Percentiles rank a stretch among this genome's conserved stretches.
Evolutionary conservation across 2,797 vertebrate genomes (phyloP).

Genomic region (Ptychobarbus kaznakovi): DNA sequence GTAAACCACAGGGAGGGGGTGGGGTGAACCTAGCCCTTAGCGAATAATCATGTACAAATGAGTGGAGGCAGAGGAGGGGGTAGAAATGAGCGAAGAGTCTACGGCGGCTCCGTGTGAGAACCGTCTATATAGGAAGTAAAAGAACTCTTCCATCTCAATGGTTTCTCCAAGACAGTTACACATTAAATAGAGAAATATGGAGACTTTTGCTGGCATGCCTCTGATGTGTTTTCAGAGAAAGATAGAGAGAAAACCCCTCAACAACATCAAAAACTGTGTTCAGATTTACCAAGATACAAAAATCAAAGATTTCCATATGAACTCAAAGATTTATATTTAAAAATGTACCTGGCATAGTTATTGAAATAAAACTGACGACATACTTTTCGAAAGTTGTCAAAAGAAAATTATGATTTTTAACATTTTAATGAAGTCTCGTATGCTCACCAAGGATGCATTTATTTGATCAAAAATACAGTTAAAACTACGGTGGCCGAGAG

Average conservation of each 20-base stretch:
- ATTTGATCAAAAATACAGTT: too few relatives aligned
- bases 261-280: conserved; percentile 7
- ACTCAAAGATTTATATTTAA: background rate
- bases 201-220: conserved; percentile 13
- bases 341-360: background rate
- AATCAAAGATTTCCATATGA: background rate
- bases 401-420: background rate
- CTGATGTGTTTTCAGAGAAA: background rate
- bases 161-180: conserved; percentile 29
- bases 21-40: conserved; percentile 42
- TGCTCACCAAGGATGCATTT: background rate
- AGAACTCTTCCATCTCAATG: conserved; percentile 18
- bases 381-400: background rate
- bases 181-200: conserved; percentile 21
- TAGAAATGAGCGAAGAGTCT: background rate
- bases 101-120: background rate
- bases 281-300: background rate
- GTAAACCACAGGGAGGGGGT: conserved; percentile 53
- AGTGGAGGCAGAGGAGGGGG: conserved; percentile 40
- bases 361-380: background rate
- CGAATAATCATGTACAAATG: conserved; percentile 55
- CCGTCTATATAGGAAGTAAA: conserved; percentile 3
- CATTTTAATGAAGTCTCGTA: background rate
- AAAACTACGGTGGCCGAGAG: too few relatives aligned
- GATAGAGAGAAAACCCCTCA: background rate